Conservation (phyloP, 2,113 vertebrate species). For the Choloepus hoffmanni region DNA sequence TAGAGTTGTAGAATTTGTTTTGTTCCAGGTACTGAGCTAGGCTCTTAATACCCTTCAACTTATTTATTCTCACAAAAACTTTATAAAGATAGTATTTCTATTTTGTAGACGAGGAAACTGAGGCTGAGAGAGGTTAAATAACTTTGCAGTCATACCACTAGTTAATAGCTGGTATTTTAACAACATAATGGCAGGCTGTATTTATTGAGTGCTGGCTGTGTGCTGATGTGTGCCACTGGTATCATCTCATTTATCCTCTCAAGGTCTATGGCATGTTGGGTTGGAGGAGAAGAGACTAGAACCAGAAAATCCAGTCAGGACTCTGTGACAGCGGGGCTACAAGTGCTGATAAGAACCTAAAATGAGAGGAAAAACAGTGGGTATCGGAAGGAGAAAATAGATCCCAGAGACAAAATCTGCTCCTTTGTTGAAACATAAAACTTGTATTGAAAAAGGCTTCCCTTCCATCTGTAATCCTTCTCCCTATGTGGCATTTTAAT, state of each 20-base stretch:
- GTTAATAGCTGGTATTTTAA: background rate
- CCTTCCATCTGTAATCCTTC: background rate
- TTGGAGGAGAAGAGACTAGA: background rate
- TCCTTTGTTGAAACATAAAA: background rate
- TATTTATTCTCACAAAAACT: background rate
- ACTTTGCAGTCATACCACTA: background rate
- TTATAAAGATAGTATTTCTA: background rate
- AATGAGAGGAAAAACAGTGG: background rate
- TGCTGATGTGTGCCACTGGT: background rate
- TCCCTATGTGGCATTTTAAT: background rate
- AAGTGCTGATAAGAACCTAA: background rate
- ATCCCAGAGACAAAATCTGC: background rate
- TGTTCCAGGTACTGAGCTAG: background rate
- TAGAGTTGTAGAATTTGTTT: background rate
- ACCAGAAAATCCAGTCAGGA: background rate
- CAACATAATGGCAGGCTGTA: background rate
- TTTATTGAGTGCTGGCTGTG: background rate
- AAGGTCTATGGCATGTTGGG: background rate
- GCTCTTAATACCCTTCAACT: background rate
- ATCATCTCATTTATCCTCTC: background rate
- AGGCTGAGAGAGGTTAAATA: background rate
- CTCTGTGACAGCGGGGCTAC: background rate
- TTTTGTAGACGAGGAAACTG: background rate
- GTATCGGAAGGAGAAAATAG: background rate
- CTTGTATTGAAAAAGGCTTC: background rate